These are phyloP conservation scores for Takifugu bimaculatus DNA, from an alignment of 2,113 vertebrate genomes.

Conservation along the genomic window DNA sequence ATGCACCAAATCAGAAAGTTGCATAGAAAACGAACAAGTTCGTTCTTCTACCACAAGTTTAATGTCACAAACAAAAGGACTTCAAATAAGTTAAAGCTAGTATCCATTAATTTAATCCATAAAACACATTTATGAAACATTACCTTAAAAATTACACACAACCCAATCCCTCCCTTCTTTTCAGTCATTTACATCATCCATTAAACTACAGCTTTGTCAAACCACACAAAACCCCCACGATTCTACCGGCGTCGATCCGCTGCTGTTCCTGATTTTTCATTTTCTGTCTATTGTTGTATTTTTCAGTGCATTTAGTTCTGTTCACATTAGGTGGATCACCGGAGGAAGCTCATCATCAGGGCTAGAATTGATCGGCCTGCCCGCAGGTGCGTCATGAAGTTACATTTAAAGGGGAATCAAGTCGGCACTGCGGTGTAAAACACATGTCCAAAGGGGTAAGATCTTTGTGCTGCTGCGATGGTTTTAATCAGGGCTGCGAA, in stretches of 20 bases:
- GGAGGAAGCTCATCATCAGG: conserved; percentile 28
- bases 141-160: conserved; percentile 23
- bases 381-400: conserved; percentile 13
- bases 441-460: neutral
- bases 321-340: conserved; percentile 49
- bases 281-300: neutral
- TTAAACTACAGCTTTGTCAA: conserved; percentile 9
- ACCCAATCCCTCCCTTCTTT: neutral
- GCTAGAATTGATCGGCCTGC: conserved; percentile 36
- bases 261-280: conserved; percentile 1
- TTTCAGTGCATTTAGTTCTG: conserved; percentile 20
- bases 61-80: conserved; percentile 16
- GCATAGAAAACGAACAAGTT: conserved; percentile 29
- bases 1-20: conserved; percentile 16
- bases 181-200: conserved; percentile 20
- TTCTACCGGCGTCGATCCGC: conserved; percentile 19
- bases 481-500: too few species aligned
- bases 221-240: conserved; percentile 16
- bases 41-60: conserved; percentile 16
- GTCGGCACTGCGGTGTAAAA: neutral
- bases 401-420: conserved; percentile 4
- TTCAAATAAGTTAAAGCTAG: conserved; percentile 32
- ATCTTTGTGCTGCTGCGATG: too few species aligned
- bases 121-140: conserved; percentile 21
- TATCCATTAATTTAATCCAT: conserved; percentile 36